These are phyloP conservation scores for Crax fasciolata DNA, from an alignment of 2,797 vertebrate genomes.

Conservation along the genomic window DNA sequence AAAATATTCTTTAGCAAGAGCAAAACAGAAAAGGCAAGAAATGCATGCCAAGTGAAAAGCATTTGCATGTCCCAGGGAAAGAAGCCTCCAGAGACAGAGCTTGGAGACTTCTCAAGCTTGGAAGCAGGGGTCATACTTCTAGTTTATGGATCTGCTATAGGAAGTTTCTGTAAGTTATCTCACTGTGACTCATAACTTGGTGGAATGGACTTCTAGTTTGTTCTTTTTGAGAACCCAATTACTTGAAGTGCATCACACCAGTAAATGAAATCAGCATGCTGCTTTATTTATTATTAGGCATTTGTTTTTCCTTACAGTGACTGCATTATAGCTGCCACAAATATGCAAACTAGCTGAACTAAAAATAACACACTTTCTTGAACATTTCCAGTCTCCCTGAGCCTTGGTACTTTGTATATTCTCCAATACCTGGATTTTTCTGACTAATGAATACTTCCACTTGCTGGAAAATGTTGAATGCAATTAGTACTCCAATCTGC, in stretches of 20 bases:
- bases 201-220: constrained; percentile 10
- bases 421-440: constrained; percentile 39
- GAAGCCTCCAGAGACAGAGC: constrained; percentile 1
- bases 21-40: constrained; percentile 3
- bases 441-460: constrained; percentile 51
- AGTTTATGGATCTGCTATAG: background rate
- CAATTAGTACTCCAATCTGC: constrained; percentile 27
- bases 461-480: constrained; percentile 41
- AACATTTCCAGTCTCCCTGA: constrained; percentile 9
- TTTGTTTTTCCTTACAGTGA: constrained; percentile 45
- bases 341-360: constrained; percentile 18
- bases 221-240: constrained; percentile 54
- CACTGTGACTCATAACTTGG: background rate
- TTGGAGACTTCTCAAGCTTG: background rate
- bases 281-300: constrained; percentile 55
- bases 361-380: background rate
- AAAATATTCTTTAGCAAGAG: constrained; percentile 40
- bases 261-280: constrained; percentile 28
- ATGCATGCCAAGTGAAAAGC: constrained; percentile 12
- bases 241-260: constrained; percentile 49
- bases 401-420: background rate
- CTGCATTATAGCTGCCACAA: constrained; percentile 30
- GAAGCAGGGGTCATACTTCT: constrained; percentile 8
- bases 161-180: background rate
- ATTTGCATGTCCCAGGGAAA: background rate